Evolutionary conservation across 2,113 vertebrate genomes (phyloP).

Genomic region (Bos indicus): DNA sequence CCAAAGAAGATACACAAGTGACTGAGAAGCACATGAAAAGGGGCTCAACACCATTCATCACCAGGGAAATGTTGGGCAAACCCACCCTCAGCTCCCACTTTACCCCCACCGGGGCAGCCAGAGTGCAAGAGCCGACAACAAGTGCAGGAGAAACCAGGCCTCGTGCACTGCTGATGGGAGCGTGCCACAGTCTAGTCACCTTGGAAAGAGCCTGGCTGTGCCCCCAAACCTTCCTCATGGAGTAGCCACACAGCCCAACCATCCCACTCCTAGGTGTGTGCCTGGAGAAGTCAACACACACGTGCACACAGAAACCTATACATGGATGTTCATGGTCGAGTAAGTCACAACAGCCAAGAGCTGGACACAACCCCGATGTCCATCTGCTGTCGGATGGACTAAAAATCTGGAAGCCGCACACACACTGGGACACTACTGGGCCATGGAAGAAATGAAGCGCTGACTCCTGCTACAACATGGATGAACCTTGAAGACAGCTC

Average conservation of each 20-base stretch:
- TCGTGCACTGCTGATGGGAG: background rate
- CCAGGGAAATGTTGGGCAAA: background rate
- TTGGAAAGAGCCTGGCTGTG: background rate
- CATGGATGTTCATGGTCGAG: background rate
- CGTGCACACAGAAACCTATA: background rate
- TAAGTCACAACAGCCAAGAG: background rate
- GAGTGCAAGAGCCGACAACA: too few species aligned
- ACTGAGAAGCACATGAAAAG: background rate
- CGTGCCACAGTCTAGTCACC: background rate
- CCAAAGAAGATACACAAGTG: background rate
- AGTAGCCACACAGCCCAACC: background rate
- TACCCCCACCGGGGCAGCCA: background rate
- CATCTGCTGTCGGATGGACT: accelerated
- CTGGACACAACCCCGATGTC: background rate
- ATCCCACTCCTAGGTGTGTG: too few species aligned
- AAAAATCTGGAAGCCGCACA: background rate
- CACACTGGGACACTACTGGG: accelerated
- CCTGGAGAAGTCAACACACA: background rate
- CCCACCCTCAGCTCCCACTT: background rate
- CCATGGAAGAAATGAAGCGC: background rate
- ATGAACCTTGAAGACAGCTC: background rate
- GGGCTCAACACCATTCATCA: too few species aligned
- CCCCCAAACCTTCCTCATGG: background rate
- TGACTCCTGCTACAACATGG: accelerated
- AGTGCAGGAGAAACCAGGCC: background rate